These are phyloP conservation scores for Melangyna quadrimaculata DNA, from an alignment of 2,888 invertebrate genomes.

Conservation along the genomic window DNA sequence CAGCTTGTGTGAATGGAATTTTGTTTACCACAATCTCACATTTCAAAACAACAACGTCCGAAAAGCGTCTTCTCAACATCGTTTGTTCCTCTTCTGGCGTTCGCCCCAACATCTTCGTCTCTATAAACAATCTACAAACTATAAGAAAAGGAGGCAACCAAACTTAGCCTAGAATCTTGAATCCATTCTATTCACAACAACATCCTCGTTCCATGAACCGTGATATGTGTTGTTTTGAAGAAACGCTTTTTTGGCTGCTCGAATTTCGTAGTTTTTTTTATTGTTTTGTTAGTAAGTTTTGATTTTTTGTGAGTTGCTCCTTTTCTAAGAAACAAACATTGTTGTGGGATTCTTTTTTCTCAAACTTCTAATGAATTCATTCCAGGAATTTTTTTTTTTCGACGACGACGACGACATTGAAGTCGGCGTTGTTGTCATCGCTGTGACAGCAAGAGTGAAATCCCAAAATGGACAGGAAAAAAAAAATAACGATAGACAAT, in stretches of 20 bases:
- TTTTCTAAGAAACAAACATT: constrained; percentile 58
- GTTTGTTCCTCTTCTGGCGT: neutral
- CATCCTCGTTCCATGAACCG: constrained; percentile 29
- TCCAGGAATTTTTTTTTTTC: constrained; percentile 53
- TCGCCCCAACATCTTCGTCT: neutral
- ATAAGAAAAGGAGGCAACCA: neutral
- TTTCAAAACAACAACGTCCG: constrained; percentile 50
- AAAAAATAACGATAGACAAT: constrained; percentile 23
- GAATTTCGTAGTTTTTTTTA: neutral
- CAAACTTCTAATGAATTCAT: constrained; percentile 60
- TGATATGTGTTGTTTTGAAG: constrained; percentile 21
- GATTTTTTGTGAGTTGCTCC: constrained; percentile 25
- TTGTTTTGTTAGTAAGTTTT: neutral
- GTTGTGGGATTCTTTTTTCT: constrained; percentile 46
- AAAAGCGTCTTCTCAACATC: constrained; percentile 11
- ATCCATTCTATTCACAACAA: constrained; percentile 52
- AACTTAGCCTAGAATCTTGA: constrained; percentile 23
- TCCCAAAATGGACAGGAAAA: constrained; percentile 22
- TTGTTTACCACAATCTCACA: constrained; percentile 62
- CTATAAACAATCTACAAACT: neutral
- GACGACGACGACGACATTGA: neutral
- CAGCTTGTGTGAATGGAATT: constrained; percentile 64
- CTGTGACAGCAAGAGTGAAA: constrained; percentile 28
- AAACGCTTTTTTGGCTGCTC: constrained; percentile 7
- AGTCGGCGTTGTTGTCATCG: neutral